Evolutionary conservation across 2,888 invertebrate genomes (phyloP), one percentile per base, ranked within the genome.

Genomic region (Noctua comes): DNA sequence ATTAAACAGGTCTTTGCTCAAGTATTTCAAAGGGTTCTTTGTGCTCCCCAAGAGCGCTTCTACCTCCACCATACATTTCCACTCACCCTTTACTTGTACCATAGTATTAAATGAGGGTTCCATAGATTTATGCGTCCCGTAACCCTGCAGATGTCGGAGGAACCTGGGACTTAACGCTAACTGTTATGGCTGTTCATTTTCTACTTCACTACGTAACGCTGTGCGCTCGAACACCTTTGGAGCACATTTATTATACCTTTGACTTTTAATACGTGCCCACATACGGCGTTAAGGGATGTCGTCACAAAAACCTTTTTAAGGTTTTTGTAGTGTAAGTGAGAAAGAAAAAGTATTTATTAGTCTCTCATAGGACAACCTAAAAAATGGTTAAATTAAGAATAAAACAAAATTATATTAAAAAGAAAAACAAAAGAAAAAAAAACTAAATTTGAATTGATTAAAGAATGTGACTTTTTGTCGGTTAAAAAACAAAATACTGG

Each of bases 171-270:
- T 88, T 86, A 87, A 88, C 86, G 88, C 87, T 91, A 87, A 91
- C 88, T 90, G 89, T 90, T 90, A 91, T 87, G 82, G 89, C 90
- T 84, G 86, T 90, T 90, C 90, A 91, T 92, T 92, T 90, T 88
- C 87, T 84, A 83, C 88, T 81, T 78, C 79, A 81, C 77, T 88
- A 68, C 84, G 57, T 71, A 27, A 62, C 36, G 11, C n/a, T 43
- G 36, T 51, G 21, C 21, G 27, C 68, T 27, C 57, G 66, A 77
- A 80, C 71, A 84, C 82, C 73, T 86, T 78, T 2, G 0, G 27
- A 27, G 8, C 21, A 21, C 66, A 46, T 83, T 66, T 70, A 48
- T 80, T 66, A 40, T n/a, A 11, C 65, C 36, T 76, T 68, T 59
- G 59, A 68, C 68, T 68, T 79, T 75, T 82, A 46, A 80, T 79